These are phyloP conservation scores for Horisme vitalbata DNA, from an alignment of 2,888 invertebrate genomes.

Conservation along the genomic window DNA sequence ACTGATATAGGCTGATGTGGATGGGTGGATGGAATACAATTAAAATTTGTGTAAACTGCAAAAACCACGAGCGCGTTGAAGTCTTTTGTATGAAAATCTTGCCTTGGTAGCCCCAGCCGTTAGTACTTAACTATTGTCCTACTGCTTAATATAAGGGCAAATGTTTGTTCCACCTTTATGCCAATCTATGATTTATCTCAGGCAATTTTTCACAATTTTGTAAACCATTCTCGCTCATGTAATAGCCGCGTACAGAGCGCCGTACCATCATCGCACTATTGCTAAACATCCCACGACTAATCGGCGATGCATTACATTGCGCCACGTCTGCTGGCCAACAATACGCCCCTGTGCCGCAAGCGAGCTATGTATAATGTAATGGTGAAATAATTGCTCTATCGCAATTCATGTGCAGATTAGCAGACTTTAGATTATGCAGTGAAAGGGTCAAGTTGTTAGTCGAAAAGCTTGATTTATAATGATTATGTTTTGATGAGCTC, in stretches of 20 bases:
- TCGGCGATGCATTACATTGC: slow-evolving; percentile 62
- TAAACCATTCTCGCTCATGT: background rate
- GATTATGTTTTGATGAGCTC: no score
- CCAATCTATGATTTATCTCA: no score
- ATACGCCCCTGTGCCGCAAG: slow-evolving; percentile 34
- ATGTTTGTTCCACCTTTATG: no score
- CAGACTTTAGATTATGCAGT: slow-evolving; percentile 11
- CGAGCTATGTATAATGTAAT: slow-evolving; percentile 41
- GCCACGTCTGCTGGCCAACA: slow-evolving; percentile 42
- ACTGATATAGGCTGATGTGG: no score
- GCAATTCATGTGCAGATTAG: slow-evolving; percentile 22
- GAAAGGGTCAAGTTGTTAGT: slow-evolving; percentile 12
- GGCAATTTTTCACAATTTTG: no score
- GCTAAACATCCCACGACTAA: slow-evolving; percentile 58
- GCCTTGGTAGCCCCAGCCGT: no score
- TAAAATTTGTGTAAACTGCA: no score
- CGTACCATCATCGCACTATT: slow-evolving; percentile 37
- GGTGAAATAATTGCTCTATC: slow-evolving; percentile 37
- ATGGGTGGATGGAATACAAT: no score
- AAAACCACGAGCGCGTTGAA: slow-evolving; percentile 1
- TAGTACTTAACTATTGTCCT: no score
- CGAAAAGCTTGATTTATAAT: no score
- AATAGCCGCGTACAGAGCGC: slow-evolving; percentile 23
- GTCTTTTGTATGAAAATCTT: slow-evolving; percentile 5
- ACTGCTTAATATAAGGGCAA: no score